Conservation (phyloP, 2,797 vertebrate species). For the Hoplostethus mediterraneus region DNA sequence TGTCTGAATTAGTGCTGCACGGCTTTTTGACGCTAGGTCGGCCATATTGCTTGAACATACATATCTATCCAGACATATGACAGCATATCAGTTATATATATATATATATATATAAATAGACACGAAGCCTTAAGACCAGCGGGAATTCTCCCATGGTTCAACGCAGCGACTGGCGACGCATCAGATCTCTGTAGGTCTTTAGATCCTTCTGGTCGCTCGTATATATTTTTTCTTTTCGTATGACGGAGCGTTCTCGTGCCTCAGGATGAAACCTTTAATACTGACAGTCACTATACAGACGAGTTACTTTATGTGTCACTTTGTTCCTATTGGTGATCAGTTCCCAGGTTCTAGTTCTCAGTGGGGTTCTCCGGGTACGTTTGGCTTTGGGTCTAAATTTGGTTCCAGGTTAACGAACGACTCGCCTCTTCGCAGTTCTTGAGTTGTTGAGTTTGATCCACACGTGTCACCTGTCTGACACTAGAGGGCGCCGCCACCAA, state of each 20-base stretch:
- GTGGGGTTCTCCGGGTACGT: no score
- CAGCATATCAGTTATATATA: constrained; percentile 23
- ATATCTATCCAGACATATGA: constrained; percentile 8
- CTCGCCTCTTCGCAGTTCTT: no score
- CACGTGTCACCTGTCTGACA: no score
- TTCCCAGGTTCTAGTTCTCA: background rate
- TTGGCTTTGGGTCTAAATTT: no score
- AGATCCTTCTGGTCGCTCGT: no score
- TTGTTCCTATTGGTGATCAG: background rate
- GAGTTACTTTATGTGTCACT: no score
- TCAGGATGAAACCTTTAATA: background rate
- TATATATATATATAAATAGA: constrained; percentile 15
- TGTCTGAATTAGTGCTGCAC: background rate
- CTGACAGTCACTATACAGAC: background rate
- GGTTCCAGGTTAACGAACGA: no score
- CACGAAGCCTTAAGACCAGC: constrained; percentile 39
- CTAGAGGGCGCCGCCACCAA: no score
- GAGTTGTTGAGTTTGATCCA: no score
- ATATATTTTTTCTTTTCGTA: background rate
- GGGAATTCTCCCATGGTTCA: background rate
- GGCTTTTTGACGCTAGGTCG: background rate
- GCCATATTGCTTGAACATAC: constrained; percentile 1
- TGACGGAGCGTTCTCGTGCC: background rate
- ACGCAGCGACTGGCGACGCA: background rate
- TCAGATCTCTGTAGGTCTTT: no score